Base-by-base conservation (phyloP, 2,113 vertebrate species). In the Coregonus clupeaformis region DNA sequence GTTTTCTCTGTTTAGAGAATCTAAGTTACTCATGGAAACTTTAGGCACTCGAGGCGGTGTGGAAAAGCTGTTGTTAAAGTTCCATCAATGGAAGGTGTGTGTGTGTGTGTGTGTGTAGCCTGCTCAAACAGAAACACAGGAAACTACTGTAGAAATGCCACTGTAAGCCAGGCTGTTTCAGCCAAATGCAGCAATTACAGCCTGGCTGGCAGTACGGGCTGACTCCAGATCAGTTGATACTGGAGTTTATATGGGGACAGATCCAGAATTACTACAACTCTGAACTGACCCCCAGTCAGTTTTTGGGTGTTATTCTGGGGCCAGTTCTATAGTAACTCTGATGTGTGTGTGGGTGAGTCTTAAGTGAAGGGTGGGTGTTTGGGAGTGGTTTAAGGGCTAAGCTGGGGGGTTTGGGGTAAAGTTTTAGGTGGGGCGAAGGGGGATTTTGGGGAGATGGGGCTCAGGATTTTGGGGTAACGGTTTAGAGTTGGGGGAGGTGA, bases 101-200 rank as follows among this genome's bases (percentile, higher is more conserved):
- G 36, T 36, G 36, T 36, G 32, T 36, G 32, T 36, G 32, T 36
- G 6, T 36, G 32, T 36, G 13, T 52, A 18, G 16, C 49, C 49
- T 52, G 14, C 49, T 52, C 16, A 16, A 52, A 16, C 14, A 16
- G 16, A 52, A 52, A 59, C 36, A 42, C 3, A 78, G 72, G 82
- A 79, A 85, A 84, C 59, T 73, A 76, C 76, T 83, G 74, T 7
- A 71, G 22, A 69, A 82, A 81, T 72, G 76, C 68, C 6, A 57
- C 64, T 27, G 6, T 27, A 49, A 75, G 24, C 20, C 74, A 55
- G 59, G 59, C 18, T 64, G 60, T 65, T 13, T 27, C 27, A 16
- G 52, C 11, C 7, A 75, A 70, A 47, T 78, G 6, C 57, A 27
- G 22, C n/a, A 66, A 60, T 59, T 52, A 62, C 36, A 69, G 5